Conservation (phyloP, 2,888 invertebrate species). For the Phengaris arion region DNA sequence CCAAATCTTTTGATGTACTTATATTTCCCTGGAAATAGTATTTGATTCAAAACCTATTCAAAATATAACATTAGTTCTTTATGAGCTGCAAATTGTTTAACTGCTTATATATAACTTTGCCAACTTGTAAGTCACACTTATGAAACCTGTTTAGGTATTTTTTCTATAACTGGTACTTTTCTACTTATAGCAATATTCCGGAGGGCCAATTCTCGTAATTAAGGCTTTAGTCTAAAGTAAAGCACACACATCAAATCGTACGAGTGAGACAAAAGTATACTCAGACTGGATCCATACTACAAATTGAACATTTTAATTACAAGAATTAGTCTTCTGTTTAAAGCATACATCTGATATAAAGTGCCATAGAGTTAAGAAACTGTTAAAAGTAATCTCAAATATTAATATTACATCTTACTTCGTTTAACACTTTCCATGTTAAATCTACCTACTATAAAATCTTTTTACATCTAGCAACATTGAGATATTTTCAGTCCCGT, state of each 20-base stretch:
- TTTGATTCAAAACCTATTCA: not conserved
- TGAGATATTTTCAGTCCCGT: slow-evolving; percentile 29
- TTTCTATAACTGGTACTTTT: slow-evolving; percentile 3
- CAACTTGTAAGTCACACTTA: not conserved
- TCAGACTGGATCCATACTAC: no score
- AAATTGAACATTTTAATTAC: no score
- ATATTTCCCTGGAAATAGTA: not conserved
- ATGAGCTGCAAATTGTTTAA: not conserved
- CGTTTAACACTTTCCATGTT: not conserved
- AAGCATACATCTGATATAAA: slow-evolving; percentile 63
- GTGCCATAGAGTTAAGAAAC: slow-evolving; percentile 70
- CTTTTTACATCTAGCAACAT: slow-evolving; percentile 34
- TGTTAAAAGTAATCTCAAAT: slow-evolving; percentile 59
- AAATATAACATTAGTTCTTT: not conserved
- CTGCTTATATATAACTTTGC: not conserved
- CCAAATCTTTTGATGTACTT: not conserved
- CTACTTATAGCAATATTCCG: not conserved
- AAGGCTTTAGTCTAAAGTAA: no score
- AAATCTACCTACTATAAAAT: slow-evolving; percentile 14
- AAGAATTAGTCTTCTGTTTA: not conserved
- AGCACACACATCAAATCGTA: no score
- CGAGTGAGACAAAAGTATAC: no score
- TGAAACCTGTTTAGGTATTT: not conserved
- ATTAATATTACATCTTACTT: slow-evolving; percentile 37
- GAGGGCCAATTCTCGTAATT: no score